Conservation (phyloP, 2,113 vertebrate genomes). For the Nesoenas mayeri region DNA sequence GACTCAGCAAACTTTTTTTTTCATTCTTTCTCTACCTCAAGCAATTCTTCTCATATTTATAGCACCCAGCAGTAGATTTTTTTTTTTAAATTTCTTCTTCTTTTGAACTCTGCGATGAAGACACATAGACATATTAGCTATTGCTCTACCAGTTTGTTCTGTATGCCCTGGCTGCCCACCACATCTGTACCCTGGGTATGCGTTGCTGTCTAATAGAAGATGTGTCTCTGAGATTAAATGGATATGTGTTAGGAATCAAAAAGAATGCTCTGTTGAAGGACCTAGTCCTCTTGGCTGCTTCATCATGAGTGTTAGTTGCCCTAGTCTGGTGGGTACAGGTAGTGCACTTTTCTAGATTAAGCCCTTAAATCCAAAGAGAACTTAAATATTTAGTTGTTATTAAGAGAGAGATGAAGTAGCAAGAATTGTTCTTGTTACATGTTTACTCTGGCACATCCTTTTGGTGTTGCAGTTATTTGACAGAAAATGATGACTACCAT, state of each 20-base stretch:
- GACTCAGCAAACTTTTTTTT: neutral
- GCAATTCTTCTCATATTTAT: neutral
- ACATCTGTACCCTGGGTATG: neutral
- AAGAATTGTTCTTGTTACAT: conserved; percentile 48
- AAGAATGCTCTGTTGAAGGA: neutral
- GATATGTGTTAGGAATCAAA: neutral
- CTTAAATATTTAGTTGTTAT: conserved; percentile 4
- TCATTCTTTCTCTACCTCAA: neutral
- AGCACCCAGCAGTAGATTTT: neutral
- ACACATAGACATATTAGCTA: neutral
- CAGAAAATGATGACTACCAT: conserved; percentile 61
- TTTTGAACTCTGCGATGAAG: neutral
- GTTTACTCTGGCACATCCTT: conserved; percentile 59
- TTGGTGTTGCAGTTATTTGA: conserved; percentile 58
- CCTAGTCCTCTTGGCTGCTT: neutral
- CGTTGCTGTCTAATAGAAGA: neutral
- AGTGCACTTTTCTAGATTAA: neutral
- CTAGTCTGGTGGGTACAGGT: neutral
- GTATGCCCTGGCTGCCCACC: neutral
- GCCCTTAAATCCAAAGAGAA: neutral
- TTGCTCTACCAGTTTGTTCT: neutral
- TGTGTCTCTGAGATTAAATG: neutral
- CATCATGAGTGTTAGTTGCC: neutral
- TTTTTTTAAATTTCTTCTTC: neutral
- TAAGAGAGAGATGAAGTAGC: conserved; percentile 4